Conservation (phyloP, 2,797 vertebrate species). For the Phalanger gymnotis region DNA sequence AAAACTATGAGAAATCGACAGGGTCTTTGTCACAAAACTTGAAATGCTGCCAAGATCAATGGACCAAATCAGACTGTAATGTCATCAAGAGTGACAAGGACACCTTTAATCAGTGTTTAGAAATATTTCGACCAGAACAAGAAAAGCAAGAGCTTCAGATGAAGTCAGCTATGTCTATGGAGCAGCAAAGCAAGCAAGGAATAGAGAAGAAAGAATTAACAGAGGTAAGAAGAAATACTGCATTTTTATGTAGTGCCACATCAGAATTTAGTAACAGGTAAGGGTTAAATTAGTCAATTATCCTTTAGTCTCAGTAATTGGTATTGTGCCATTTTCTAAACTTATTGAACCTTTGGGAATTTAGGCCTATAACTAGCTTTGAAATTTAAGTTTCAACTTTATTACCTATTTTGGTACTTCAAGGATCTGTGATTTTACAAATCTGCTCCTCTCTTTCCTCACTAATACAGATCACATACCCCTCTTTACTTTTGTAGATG, state of each 20-base stretch:
- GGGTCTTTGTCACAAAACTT: constrained; percentile 80
- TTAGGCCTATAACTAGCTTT: background rate
- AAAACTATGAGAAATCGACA: constrained; percentile 90
- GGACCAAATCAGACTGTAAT: constrained; percentile 78
- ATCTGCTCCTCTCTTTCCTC: background rate
- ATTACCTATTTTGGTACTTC: background rate
- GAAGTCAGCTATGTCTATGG: constrained; percentile 73
- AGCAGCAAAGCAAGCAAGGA: constrained; percentile 80
- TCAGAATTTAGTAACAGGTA: background rate
- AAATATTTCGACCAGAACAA: constrained; percentile 88
- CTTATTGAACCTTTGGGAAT: background rate
- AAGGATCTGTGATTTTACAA: background rate
- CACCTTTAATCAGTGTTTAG: constrained; percentile 85
- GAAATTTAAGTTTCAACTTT: constrained; percentile 13
- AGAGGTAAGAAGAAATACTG: constrained; percentile 81
- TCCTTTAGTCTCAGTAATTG: background rate
- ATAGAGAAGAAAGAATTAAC: constrained; percentile 81
- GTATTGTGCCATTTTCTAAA: background rate
- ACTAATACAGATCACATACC: background rate
- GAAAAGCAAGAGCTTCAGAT: constrained; percentile 84
- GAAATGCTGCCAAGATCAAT: constrained; percentile 79
- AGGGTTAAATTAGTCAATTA: background rate
- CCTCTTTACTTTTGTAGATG: background rate
- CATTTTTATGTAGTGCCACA: background rate
- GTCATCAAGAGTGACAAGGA: constrained; percentile 78